Base-by-base conservation (phyloP, 2,888 invertebrate species). In the Drosophila multiciliata region DNA sequence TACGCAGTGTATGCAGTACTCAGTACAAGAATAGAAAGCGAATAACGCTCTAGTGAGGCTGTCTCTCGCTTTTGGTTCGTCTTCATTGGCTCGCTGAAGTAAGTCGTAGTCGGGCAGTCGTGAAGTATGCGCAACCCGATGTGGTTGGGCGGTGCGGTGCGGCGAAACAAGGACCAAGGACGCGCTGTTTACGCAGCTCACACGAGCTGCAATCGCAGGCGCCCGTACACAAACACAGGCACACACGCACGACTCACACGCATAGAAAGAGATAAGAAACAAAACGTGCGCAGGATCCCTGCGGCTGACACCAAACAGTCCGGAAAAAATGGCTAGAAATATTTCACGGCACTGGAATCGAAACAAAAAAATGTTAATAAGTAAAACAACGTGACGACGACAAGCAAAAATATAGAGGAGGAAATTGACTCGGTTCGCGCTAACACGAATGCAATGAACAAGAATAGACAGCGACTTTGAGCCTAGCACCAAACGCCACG, bases 231-330 rank as follows among this genome's bases (percentile, higher is more conserved):
- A 65, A 6, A n/a, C 57, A 57, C 20, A 33, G 35, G 48, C 63
- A 74, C 62, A 65, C n/a, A 45, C 32, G 23, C 50, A 49, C 32
- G 32, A 53, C 38, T 12, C 53, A 55, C 55, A 63, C 65, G 63
- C 59, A 42, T 50, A 64, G 50, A 77, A 29, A 67, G 58, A 54
- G 82, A 88, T 89, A 90, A 89, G 79, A 79, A 81, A 66, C 72
- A 90, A 85, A 74, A 73, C 79, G 89, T 90, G 89, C 90, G 86
- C 90, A 88, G 86, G 90, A 90, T 89, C 70, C 87, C 83, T 76
- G 83, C 75, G 76, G 81, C 83, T 78, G 68, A 63, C 77, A 73
- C 68, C 73, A 87, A 89, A 90, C 89, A 87, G 87, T 78, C 79
- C 89, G 89, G 86, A 90, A 87, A 87, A 87, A 90, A 87, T 89